These are phyloP conservation scores for Zeugodacus cucurbitae DNA, from an alignment of 1,140 invertebrate species.

Conservation along the genomic window DNA sequence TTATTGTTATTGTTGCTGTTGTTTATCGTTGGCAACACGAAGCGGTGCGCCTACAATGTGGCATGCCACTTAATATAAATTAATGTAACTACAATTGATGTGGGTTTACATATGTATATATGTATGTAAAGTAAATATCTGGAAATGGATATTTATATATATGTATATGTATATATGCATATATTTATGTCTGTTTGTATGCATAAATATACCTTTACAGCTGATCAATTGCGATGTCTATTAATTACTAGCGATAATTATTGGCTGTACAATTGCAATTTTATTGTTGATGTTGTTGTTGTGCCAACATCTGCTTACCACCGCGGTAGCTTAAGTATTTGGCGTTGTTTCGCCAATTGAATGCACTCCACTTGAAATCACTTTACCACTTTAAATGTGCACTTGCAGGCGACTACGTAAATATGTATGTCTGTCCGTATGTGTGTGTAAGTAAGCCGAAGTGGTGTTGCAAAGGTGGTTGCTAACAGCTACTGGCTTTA, in stretches of 20 bases:
- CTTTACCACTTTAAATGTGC: not conserved
- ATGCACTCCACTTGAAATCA: not conserved
- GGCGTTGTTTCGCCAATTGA: not conserved
- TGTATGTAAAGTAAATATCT: not conserved
- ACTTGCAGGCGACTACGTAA: not conserved
- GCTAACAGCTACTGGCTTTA: not conserved
- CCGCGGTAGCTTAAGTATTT: not conserved
- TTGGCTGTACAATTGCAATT: not conserved
- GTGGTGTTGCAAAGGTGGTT: not conserved
- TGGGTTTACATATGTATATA: not conserved
- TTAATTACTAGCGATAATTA: slow-evolving; percentile 21
- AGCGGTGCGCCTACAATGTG: not conserved
- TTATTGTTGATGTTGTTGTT: not conserved
- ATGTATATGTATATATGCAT: not conserved
- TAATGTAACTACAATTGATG: not conserved
- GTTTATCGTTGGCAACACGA: not conserved
- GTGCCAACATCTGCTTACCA: slow-evolving; percentile 1
- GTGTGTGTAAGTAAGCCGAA: not conserved
- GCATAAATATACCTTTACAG: not conserved
- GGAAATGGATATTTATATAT: not conserved
- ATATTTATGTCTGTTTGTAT: not conserved
- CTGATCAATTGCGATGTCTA: not conserved
- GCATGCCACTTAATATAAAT: not conserved
- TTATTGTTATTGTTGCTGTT: too few species aligned
- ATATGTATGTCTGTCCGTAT: not conserved